Conservation (phyloP, 2,113 vertebrate species). For the Tachysurus vachellii region DNA sequence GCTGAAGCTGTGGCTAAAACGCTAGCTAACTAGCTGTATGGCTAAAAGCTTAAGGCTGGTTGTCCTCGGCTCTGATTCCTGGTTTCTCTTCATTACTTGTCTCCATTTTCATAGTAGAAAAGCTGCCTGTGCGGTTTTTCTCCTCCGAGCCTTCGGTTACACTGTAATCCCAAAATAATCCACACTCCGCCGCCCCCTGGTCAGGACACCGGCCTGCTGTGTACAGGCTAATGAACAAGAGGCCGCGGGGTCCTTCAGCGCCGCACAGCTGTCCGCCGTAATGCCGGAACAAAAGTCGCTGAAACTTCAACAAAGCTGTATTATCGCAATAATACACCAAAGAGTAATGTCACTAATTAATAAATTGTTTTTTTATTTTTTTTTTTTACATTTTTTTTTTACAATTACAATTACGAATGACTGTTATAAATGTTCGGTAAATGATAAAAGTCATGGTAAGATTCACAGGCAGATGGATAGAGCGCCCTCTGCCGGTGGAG, state of each 20-base stretch:
- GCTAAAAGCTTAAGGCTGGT: slow-evolving; percentile 33
- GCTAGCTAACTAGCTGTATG: slow-evolving; percentile 31
- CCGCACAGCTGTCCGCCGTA: slow-evolving; percentile 69
- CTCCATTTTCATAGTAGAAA: slow-evolving; percentile 45
- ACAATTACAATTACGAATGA: background rate
- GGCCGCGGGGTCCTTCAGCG: slow-evolving; percentile 63
- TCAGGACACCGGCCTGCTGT: slow-evolving; percentile 6
- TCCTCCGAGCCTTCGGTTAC: slow-evolving; percentile 27
- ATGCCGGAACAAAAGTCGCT: slow-evolving; percentile 67
- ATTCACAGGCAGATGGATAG: background rate
- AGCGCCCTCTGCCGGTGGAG: slow-evolving; percentile 14
- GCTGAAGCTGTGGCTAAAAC: background rate
- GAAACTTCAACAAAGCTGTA: background rate
- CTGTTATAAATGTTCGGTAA: background rate
- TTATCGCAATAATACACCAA: background rate
- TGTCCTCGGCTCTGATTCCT: slow-evolving; percentile 53
- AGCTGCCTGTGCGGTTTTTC: slow-evolving; percentile 17
- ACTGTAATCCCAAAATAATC: slow-evolving; percentile 57
- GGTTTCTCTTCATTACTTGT: slow-evolving; percentile 30
- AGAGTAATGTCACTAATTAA: background rate
- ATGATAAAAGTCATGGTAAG: background rate
- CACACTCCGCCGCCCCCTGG: slow-evolving; percentile 31
- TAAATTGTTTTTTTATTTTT: background rate
- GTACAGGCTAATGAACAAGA: slow-evolving; percentile 48
- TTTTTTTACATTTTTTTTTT: no score